Conservation (phyloP, 1,140 invertebrate species). For the Diplogasteroides magnus region DNA sequence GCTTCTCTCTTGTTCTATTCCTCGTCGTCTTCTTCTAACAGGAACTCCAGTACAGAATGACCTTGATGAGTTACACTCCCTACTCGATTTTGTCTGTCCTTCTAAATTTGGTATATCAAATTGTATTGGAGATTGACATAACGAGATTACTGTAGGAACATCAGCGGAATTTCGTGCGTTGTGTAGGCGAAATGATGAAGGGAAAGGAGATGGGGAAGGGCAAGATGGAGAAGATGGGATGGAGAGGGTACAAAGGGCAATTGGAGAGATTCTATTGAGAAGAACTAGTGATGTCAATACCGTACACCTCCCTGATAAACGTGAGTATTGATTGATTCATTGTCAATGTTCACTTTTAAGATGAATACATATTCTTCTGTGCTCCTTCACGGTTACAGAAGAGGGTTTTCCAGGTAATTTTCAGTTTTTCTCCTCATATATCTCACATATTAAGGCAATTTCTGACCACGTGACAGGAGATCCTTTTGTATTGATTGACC, state of each 20-base stretch:
- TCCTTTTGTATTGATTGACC: constrained; percentile 16
- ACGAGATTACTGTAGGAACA: neutral
- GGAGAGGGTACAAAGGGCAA: neutral
- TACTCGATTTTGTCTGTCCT: constrained; percentile 23
- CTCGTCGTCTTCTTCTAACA: constrained; percentile 24
- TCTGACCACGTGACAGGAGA: constrained; percentile 26
- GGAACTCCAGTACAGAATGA: constrained; percentile 31
- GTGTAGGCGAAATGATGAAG: neutral
- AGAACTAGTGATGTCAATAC: constrained; percentile 13
- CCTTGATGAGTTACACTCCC: constrained; percentile 28
- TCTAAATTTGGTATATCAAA: neutral
- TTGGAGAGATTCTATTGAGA: constrained; percentile 11
- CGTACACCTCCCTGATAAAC: constrained; percentile 15
- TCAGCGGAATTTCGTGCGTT: constrained; percentile 6
- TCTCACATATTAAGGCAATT: neutral
- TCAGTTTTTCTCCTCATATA: no score
- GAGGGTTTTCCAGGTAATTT: constrained; percentile 2
- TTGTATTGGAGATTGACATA: neutral
- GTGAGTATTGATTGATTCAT: constrained; percentile 7
- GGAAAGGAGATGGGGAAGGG: neutral
- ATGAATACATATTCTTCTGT: constrained; percentile 27
- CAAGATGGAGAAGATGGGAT: neutral
- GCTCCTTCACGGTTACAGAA: constrained; percentile 11
- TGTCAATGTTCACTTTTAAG: constrained; percentile 10
- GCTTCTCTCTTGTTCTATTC: constrained; percentile 14